Conservation (phyloP, 2,888 invertebrate species). For the Drosophila borealis region DNA sequence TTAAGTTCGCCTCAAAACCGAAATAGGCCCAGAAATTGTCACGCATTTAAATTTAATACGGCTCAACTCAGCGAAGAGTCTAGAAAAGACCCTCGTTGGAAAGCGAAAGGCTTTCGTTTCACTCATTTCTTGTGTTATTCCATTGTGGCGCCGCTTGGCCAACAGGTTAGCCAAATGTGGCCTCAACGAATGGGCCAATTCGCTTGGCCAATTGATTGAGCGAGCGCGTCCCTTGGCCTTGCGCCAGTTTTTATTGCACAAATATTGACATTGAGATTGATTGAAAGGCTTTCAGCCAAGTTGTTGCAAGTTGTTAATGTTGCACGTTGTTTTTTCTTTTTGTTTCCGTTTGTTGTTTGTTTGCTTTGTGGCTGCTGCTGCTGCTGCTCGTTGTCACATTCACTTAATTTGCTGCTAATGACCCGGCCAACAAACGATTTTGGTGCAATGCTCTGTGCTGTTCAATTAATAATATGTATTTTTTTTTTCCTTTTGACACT, state of each 20-base stretch:
- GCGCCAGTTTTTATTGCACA: conserved; percentile 55
- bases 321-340: neutral
- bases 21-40: too few species aligned
- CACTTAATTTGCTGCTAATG: conserved; percentile 69
- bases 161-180: conserved; percentile 71
- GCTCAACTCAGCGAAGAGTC: too few species aligned
- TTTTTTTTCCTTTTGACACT: conserved; percentile 59
- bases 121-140: conserved; percentile 13
- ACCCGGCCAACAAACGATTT: conserved; percentile 50
- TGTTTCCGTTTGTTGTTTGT: conserved; percentile 20
- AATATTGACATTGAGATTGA: conserved; percentile 58
- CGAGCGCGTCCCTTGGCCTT: conserved; percentile 54
- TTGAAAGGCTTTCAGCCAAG: conserved; percentile 61
- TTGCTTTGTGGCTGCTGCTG: conserved; percentile 10
- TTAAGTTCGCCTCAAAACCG: too few species aligned
- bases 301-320: conserved; percentile 21
- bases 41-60: too few species aligned
- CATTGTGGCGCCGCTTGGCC: conserved; percentile 56
- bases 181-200: conserved; percentile 44
- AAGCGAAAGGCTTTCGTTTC: conserved; percentile 51
- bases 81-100: conserved; percentile 17
- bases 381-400: conserved; percentile 40
- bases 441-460: conserved; percentile 31
- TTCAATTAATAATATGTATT: conserved; percentile 51
- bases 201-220: conserved; percentile 47